Conservation (phyloP, 2,797 vertebrate genomes). For the Danio kyathit region DNA sequence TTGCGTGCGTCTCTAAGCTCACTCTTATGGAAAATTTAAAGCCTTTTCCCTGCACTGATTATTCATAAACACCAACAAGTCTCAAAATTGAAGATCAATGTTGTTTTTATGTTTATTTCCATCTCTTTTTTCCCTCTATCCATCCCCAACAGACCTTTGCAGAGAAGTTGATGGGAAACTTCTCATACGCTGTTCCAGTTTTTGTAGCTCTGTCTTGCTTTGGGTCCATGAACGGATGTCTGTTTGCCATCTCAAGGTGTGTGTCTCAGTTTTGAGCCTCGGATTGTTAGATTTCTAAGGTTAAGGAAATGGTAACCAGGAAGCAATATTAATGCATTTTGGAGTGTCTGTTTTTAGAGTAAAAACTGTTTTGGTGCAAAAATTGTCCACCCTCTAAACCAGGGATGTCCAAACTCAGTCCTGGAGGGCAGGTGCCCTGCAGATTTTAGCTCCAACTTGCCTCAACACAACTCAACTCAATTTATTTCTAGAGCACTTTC, state of each 20-base stretch:
- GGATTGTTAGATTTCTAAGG: neutral
- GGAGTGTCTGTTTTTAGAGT: no score
- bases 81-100: conserved; percentile 52
- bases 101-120: conserved; percentile 42
- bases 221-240: conserved; percentile 92
- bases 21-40: conserved; percentile 42
- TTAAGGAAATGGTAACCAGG: neutral
- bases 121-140: neutral
- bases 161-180: conserved; percentile 87
- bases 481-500: no score
- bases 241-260: conserved; percentile 93
- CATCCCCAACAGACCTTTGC: conserved; percentile 86
- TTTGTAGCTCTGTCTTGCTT: conserved; percentile 95
- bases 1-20: conserved; percentile 11
- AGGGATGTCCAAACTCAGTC: no score
- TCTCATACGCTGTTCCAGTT: conserved; percentile 88
- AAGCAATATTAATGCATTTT: neutral
- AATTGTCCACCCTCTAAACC: no score
- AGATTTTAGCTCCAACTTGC: no score
- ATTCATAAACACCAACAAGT: conserved; percentile 55
- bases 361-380: no score
- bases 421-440: no score
- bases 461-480: no score
- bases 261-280: conserved; percentile 39
- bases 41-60: conserved; percentile 48